Conservation (phyloP, 2,797 vertebrate genomes). For the Coilia nasus region DNA sequence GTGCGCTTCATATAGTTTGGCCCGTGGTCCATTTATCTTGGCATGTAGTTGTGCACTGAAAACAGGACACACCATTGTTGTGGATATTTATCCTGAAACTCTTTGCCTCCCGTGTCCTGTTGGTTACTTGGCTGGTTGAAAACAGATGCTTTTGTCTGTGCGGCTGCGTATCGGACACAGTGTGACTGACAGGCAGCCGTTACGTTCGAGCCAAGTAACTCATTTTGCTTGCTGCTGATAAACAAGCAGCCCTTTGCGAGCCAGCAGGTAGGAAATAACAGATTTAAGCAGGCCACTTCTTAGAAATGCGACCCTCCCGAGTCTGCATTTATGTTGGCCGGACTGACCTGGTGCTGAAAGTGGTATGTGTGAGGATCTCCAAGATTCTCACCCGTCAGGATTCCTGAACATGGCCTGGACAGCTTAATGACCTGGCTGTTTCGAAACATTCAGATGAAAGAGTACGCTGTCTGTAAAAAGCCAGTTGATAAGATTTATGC, state of each 20-base stretch:
- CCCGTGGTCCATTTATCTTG: constrained; percentile 15
- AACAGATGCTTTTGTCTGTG: constrained; percentile 25
- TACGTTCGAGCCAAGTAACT: constrained; percentile 1
- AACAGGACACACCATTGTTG: constrained; percentile 15
- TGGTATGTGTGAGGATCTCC: neutral
- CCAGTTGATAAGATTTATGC: neutral
- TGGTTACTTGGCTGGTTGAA: neutral
- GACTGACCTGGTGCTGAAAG: neutral
- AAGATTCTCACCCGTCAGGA: constrained; percentile 12
- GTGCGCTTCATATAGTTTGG: constrained; percentile 21
- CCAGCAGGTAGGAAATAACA: neutral
- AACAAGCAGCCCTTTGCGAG: neutral
- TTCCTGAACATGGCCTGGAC: constrained; percentile 20
- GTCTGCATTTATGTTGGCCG: neutral
- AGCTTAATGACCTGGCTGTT: constrained; percentile 20
- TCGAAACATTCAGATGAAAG: constrained; percentile 3
- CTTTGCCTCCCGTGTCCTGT: neutral
- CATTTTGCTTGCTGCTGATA: neutral
- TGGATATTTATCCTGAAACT: neutral
- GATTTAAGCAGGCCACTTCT: neutral
- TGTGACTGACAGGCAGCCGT: neutral
- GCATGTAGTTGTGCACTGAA: constrained; percentile 21
- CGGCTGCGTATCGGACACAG: neutral
- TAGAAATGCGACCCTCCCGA: neutral
- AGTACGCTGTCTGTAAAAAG: constrained; percentile 2